A percentile compares a stretch with the other conserved stretches of the same genome.
Evolutionary conservation across 2,888 invertebrate species (phyloP).

Genomic region (Platynereis dumerilii): DNA sequence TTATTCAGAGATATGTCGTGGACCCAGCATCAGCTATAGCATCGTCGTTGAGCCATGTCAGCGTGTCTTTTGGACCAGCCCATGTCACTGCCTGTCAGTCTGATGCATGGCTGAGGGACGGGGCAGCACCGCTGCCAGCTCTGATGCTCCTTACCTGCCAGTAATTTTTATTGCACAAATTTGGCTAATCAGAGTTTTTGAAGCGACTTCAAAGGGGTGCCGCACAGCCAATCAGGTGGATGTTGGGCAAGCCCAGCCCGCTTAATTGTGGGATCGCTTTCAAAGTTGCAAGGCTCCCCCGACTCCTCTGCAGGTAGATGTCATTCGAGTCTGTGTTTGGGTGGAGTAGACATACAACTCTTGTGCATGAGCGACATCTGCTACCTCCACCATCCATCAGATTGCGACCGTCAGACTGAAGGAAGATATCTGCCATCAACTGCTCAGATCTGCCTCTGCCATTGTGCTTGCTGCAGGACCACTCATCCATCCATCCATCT

Average conservation of each 20-base stretch:
- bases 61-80: conserved; percentile 3
- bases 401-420: no score
- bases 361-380: no score
- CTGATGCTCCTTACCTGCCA: conserved; percentile 21
- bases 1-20: background rate
- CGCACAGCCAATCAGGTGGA: conserved; percentile 22
- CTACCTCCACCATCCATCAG: no score
- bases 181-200: conserved; percentile 28
- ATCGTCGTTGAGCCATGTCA: background rate
- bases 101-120: background rate
- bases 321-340: no score
- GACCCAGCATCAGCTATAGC: background rate
- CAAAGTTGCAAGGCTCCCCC: conserved; percentile 17
- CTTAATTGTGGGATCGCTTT: conserved; percentile 27
- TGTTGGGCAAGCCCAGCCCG: conserved; percentile 16
- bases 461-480: no score
- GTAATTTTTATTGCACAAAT: conserved; percentile 27
- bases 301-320: no score
- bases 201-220: conserved; percentile 22
- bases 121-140: background rate
- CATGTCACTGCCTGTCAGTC: background rate
- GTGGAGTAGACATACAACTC: no score
- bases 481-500: no score
- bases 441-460: no score
- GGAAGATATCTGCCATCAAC: no score